Base-by-base conservation (phyloP, 2,797 vertebrate genomes). In the Aplochiton taeniatus region DNA sequence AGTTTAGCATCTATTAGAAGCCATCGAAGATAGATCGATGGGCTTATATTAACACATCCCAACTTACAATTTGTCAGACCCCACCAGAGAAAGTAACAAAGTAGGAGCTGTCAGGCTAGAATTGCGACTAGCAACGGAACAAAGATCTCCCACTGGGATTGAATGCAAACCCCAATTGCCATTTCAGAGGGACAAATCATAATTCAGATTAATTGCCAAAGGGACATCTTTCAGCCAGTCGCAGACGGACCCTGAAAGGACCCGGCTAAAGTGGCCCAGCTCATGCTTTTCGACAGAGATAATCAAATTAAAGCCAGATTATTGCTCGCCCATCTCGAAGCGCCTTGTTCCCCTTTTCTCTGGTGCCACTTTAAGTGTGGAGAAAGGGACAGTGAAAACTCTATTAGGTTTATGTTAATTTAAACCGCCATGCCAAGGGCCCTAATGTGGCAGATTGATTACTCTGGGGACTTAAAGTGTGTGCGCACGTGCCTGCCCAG, bases 391-490 rank as follows among this genome's bases (percentile, higher is more conserved):
- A 88, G 89, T 89, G 88, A 89, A 90, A 92, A 84, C 75, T 65
- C 87, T 77, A 91, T 92, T 91, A 84, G 82, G 78, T 90, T 88
- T 86, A 92, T 92, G 90, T 84, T 86, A 91, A 93, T 92, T 47
- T 52, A 52, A 70, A 82, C 72, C 41, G 70, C 65, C 56, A 8
- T 55, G 81, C 86, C 42, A 61, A 80, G 61, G 82, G 83, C 85
- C 77, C 76, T 79, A 84, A 87, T 75, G 83, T 77, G 81, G 73
- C 74, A 63, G 74, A 82, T 76, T 85, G 88, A 92, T 90, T 88
- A 86, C 90, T 85, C 86, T n/a, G 52, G 89, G 81, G 86, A 88
- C 54, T 45, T 20, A 19, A 71, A 72, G 77, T 86, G 81, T 71
- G 82, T 61, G 78, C 17, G 76, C 79, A 80, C 81, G 81, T 87